Evolutionary conservation across 2,797 vertebrate genomes (phyloP).

Genomic region (Myotis findleyi): DNA sequence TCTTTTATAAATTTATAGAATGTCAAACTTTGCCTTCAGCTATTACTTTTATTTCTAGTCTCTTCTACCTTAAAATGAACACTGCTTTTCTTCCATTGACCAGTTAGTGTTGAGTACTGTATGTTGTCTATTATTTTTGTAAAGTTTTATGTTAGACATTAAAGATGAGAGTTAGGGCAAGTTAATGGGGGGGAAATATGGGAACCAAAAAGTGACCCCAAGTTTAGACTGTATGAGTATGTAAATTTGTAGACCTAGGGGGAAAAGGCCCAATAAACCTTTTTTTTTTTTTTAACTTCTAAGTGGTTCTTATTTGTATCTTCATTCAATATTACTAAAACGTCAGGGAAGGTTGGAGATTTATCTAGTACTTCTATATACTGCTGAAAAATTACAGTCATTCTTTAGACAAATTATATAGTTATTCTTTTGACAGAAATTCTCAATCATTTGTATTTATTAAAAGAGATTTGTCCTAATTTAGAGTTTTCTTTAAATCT

Average conservation of each 20-base stretch:
- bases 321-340: constrained; percentile 36
- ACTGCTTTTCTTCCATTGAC: constrained; percentile 91
- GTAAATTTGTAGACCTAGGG: constrained; percentile 41
- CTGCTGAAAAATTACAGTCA: constrained; percentile 48
- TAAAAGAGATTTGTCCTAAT: constrained; percentile 78
- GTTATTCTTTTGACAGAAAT: constrained; percentile 60
- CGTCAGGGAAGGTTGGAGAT: constrained; percentile 40
- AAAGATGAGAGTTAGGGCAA: constrained; percentile 82
- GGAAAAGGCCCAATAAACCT: background rate
- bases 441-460: constrained; percentile 64
- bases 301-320: constrained; percentile 16
- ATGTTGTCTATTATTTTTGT: constrained; percentile 83
- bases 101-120: constrained; percentile 87
- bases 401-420: constrained; percentile 54
- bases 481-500: constrained; percentile 76
- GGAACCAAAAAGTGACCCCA: constrained; percentile 60
- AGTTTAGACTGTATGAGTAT: constrained; percentile 17
- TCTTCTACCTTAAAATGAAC: constrained; percentile 87
- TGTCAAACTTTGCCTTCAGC: constrained; percentile 88
- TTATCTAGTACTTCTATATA: constrained; percentile 45
- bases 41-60: constrained; percentile 87
- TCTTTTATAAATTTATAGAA: constrained; percentile 90
- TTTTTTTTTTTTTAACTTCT: background rate
- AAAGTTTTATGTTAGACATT: constrained; percentile 82
- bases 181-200: constrained; percentile 71